Base-by-base conservation (phyloP, 2,888 invertebrate species). In the Dryobotodes eremita region DNA sequence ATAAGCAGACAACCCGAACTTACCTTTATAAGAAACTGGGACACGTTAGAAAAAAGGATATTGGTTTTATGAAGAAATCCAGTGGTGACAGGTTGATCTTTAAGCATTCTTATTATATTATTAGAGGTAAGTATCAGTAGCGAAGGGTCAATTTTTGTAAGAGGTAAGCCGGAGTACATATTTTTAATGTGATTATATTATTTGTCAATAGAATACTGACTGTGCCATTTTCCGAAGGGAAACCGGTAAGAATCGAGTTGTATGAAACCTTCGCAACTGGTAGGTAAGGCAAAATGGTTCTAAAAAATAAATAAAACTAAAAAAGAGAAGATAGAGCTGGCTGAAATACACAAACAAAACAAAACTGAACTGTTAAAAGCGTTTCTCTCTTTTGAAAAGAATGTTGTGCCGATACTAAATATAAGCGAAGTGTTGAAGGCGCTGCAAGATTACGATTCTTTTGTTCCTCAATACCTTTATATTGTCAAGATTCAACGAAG, bases 1-100 rank as follows among this genome's bases (percentile, higher is more conserved):
- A 77, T 65, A 70, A 62, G 15, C n/a, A 68, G 78, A 62, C 78
- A 50, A 31, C 70, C 5, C 1, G 8, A 53, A 8, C 10, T 11
- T 10, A 36, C n/a, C 13, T 23, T 0, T 61, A 61, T 48, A 73
- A 20, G 17, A 74, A 74, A 71, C 48, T 71, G 36, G 74, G 57
- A 59, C 17, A 17, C 10, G 20, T 46, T 59, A 15, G 6, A 23
- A 31, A 6, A 53, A 26, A 23, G 20, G 10, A 74, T 80, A 26
- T 1, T 3, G 3, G 61, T 46, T 53, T 70, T 61, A 61, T 61
- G 26, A 61, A 53, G 31, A 13, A 50, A 79, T 26, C 6, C 31
- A 23, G 15, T 23, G n/a, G 8, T 8, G 13, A 17, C 46, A 42
- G 26, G n/a, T 26, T 15, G 15, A 36, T 48, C 66, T 66, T 48